Base-by-base conservation (phyloP, 1,140 invertebrate genomes). In the Bombus haemorrhoidalis region DNA sequence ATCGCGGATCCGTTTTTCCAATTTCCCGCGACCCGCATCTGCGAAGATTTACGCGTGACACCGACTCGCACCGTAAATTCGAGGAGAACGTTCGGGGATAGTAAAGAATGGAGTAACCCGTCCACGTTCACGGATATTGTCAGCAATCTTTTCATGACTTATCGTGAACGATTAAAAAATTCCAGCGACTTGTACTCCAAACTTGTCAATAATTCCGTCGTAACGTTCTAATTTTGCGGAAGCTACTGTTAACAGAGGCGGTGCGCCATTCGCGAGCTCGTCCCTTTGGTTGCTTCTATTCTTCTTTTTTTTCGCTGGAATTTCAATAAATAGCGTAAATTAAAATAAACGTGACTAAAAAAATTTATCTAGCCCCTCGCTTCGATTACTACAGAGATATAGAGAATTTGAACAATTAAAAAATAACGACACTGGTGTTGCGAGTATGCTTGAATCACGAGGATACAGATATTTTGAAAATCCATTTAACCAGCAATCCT, bases 1-100 rank as follows among this genome's bases (percentile, higher is more conserved):
- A 90, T 90, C 86, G 89, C 80, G 86, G 64, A 89, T 83, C 66
- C 81, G 69, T 74, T 91, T 89, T 91, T 91, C 90, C 89, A 91
- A 90, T 91, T 91, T 91, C 87, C 89, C 89, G 69, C 80, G 83
- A 86, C 64, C 78, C 86, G 68, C 77, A 83, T 81, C 85, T 53
- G 57, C 68, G 62, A 81, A 90, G 89, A 91, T 91, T 91, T 91
- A 91, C 89, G 86, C 77, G 78, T 77, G 69, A 79, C 77, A 75
- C 64, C 78, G 86, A 74, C 82, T 87, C 86, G 86, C 73, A 82
- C 82, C 88, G 89, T 90, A 90, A 90, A 90, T 90, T 90, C 89
- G 79, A 87, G 76, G 81, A 75, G 78, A 79, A 81, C 88, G 78
- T 41, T 64, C 81, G 37, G 75, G 66, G 79, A 81, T 89, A 59